Base-by-base conservation (phyloP, 2,113 vertebrate species). In the Asarcornis scutulata region DNA sequence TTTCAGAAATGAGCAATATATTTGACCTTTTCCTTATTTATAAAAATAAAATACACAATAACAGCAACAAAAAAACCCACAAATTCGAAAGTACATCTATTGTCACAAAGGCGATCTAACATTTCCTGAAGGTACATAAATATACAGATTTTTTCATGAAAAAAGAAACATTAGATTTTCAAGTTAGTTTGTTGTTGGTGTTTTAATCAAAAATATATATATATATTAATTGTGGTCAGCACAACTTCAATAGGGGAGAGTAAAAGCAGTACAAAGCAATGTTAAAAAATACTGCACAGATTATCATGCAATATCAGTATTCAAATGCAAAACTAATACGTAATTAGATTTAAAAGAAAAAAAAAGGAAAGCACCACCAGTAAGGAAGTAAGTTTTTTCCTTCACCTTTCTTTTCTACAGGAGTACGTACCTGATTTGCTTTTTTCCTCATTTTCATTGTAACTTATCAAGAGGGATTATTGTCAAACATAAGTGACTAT, bases 401-500 rank as follows among this genome's bases (percentile, higher is more conserved):
- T 71, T 83, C 64, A 46, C 6, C 73, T 79, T 88, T 80, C 13
- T 83, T 92, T 93, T 88, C 74, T 63, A 59, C 32, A 72, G 12
- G 46, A 88, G 86, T 87, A 87, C 31, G 53, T 72, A 92, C 66
- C 79, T 55, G 84, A 88, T 86, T 86, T 67, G 52, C 60, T n/a
- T 42, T 81, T 91, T 64, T 56, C 56, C 67, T 17, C n/a, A 90
- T 58, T 95, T 96, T 92, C 97, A 96, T 82, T 94, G 80, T 42
- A 89, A 26, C 25, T 63, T 42, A 83, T 91, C 89, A 91, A 93
- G 92, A 90, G 88, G 89, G 78, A 94, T 92, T 94, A 95, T 66
- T 92, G 83, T 88, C 62, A 91, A 85, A 84, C 52, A 16, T 74
- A 96, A 93, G 75, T 38, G 34, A 55, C 82, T 95, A 76, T 91